These are phyloP conservation scores for Sphaeramia orbicularis DNA, from an alignment of 2,797 vertebrate species.

Conservation along the genomic window DNA sequence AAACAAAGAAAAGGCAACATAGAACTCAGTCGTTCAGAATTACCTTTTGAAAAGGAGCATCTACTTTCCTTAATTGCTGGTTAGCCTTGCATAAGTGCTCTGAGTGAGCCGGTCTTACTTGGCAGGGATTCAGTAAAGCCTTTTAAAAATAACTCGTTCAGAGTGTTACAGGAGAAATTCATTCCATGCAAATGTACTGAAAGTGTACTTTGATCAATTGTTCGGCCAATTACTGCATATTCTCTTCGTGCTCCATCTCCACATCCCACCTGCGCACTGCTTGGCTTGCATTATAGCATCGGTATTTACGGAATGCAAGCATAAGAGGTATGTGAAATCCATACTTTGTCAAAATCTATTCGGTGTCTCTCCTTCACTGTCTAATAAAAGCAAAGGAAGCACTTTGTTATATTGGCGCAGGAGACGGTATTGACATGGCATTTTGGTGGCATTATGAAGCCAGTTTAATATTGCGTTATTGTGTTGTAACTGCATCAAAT, in stretches of 20 bases:
- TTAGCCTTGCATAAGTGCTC: slow-evolving; percentile 7
- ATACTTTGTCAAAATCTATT: slow-evolving; percentile 73
- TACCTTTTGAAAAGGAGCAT: slow-evolving; percentile 17
- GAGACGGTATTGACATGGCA: slow-evolving; percentile 83
- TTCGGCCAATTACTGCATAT: slow-evolving; percentile 25
- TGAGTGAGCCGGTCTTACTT: slow-evolving; percentile 39
- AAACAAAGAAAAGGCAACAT: neutral
- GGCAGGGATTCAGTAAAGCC: slow-evolving; percentile 43
- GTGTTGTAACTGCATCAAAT: slow-evolving; percentile 79
- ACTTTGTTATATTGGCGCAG: slow-evolving; percentile 78
- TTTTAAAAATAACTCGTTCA: slow-evolving; percentile 43
- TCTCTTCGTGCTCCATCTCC: slow-evolving; percentile 18
- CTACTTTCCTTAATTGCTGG: slow-evolving; percentile 10
- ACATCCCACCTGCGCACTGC: slow-evolving; percentile 22
- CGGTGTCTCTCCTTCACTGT: slow-evolving; percentile 70
- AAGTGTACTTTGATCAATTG: slow-evolving; percentile 37
- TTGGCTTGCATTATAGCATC: slow-evolving; percentile 43
- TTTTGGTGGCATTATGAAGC: slow-evolving; percentile 86
- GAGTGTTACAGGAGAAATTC: slow-evolving; percentile 15
- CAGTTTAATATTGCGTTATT: slow-evolving; percentile 82
- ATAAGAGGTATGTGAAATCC: slow-evolving; percentile 61
- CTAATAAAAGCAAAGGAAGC: slow-evolving; percentile 80
- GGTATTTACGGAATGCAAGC: slow-evolving; percentile 60
- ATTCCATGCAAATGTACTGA: slow-evolving; percentile 27
- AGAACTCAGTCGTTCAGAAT: slow-evolving; percentile 1